These are phyloP conservation scores for Halcyon malimbica DNA, from an alignment of 2,113 vertebrate genomes.

Conservation along the genomic window DNA sequence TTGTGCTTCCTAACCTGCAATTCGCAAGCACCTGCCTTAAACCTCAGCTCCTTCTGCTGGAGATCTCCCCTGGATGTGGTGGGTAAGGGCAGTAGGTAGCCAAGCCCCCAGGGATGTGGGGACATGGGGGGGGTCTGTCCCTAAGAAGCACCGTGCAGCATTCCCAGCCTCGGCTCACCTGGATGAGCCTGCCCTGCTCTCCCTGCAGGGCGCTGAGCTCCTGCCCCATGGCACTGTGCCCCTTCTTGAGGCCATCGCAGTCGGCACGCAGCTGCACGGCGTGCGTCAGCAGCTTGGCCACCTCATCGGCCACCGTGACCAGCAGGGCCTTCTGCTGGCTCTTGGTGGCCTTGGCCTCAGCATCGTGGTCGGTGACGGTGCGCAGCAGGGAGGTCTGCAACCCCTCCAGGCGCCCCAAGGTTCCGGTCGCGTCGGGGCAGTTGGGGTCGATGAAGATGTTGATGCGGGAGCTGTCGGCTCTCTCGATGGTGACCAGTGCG, in stretches of 20 bases:
- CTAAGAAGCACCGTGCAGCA: not conserved
- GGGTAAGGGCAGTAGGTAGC: not conserved
- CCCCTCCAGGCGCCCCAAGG: slow-evolving; percentile 88
- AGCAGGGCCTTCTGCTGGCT: slow-evolving; percentile 88
- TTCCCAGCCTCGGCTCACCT: slow-evolving; percentile 74
- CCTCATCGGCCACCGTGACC: slow-evolving; percentile 87
- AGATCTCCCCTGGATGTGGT: accelerated
- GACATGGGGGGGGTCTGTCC: not conserved
- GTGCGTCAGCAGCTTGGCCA: slow-evolving; percentile 86
- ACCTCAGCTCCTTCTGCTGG: not conserved
- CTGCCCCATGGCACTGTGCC: slow-evolving; percentile 87
- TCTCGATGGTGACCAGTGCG: slow-evolving; percentile 94
- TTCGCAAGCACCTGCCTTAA: not conserved
- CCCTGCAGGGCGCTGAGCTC: slow-evolving; percentile 89
- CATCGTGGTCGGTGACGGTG: slow-evolving; percentile 82
- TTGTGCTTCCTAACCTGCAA: not conserved
- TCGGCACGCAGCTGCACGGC: slow-evolving; percentile 87
- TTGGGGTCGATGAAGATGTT: slow-evolving; percentile 99
- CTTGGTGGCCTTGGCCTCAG: slow-evolving; percentile 81
- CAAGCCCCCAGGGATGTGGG: accelerated
- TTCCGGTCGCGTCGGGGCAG: slow-evolving; percentile 86
- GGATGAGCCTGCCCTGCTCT: slow-evolving; percentile 92
- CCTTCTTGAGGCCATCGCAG: slow-evolving; percentile 85
- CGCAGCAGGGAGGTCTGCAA: slow-evolving; percentile 89
- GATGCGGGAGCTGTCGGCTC: slow-evolving; percentile 90